Evolutionary conservation across 2,113 vertebrate genomes (phyloP).

Genomic region (Aptenodytes patagonicus): DNA sequence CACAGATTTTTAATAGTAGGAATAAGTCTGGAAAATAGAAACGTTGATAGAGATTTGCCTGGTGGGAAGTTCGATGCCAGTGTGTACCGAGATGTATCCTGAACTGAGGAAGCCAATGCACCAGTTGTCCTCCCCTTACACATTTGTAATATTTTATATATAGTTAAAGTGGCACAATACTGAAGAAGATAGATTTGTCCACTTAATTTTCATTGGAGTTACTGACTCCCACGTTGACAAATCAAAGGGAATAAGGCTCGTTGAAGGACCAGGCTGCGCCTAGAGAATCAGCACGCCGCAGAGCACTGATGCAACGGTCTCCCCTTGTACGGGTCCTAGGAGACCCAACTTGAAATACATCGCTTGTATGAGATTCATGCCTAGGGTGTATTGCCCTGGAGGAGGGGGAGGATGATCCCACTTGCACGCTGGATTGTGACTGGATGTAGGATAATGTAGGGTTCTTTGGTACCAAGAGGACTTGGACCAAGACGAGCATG

Average conservation of each 20-base stretch:
- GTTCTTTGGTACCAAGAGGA: background rate
- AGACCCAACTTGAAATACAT: background rate
- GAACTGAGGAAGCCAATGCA: background rate
- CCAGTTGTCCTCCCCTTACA: background rate
- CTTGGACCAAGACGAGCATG: background rate
- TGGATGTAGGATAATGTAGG: background rate
- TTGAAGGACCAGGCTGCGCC: background rate
- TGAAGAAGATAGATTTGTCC: background rate
- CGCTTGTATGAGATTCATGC: accelerated
- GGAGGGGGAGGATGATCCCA: background rate
- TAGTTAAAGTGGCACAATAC: background rate
- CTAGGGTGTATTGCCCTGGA: background rate
- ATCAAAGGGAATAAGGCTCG: background rate
- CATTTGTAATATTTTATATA: background rate
- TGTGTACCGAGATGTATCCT: background rate
- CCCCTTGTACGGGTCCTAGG: background rate
- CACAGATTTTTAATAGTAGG: background rate
- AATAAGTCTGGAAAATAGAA: background rate
- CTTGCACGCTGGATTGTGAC: background rate
- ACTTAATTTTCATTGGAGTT: background rate
- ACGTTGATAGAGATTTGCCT: background rate
- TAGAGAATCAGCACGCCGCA: background rate
- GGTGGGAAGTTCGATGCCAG: background rate
- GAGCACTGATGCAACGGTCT: background rate
- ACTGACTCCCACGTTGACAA: background rate